Conservation (phyloP, 2,797 vertebrate genomes). For the Ataeniobius toweri region DNA sequence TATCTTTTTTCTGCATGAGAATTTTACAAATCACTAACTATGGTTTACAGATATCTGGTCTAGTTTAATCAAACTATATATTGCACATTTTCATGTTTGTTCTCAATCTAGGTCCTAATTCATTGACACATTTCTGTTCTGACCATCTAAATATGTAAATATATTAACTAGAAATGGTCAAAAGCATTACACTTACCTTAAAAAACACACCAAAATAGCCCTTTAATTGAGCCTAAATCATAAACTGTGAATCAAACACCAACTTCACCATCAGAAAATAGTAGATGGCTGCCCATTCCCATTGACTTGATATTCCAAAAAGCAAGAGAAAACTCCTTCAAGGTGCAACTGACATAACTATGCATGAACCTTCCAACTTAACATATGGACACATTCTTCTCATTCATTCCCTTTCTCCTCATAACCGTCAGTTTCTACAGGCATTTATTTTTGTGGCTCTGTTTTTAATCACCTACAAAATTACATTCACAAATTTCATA, state of each 20-base stretch:
- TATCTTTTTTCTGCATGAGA: background rate
- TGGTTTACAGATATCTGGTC: background rate
- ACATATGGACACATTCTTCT: conserved; percentile 33
- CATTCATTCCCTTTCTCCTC: background rate
- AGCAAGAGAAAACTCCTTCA: background rate
- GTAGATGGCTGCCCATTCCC: background rate
- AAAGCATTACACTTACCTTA: background rate
- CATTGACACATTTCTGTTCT: background rate
- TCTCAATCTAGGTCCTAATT: background rate
- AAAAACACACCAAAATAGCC: background rate
- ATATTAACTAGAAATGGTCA: background rate
- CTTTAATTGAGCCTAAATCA: background rate
- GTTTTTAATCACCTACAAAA: conserved; percentile 3
- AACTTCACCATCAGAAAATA: background rate
- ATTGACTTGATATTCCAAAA: background rate
- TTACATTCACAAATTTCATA: background rate
- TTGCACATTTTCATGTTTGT: background rate
- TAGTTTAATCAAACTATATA: background rate
- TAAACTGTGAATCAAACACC: background rate
- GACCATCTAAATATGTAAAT: background rate
- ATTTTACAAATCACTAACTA: background rate
- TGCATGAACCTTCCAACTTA: conserved; percentile 22
- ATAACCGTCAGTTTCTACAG: conserved; percentile 4
- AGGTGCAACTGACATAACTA: background rate
- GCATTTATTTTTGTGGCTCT: conserved; percentile 10